phyloP scores from a whole-genome alignment of 92 coral and sea anemone genomes.

The Actinernus sp. region DNA sequence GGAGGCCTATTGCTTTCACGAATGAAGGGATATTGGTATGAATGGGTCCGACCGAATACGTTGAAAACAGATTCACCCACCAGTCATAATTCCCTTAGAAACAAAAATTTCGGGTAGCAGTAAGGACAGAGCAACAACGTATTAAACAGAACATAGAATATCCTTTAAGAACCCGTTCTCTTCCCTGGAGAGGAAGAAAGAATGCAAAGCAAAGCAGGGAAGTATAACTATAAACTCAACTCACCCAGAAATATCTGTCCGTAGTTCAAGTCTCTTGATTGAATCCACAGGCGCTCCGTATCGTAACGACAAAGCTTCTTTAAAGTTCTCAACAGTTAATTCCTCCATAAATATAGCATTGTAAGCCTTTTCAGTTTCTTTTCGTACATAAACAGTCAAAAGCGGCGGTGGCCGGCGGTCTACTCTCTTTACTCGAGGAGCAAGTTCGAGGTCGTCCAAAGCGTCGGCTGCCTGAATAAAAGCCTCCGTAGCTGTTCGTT shows the following conservation, averaged over 20 bases:
- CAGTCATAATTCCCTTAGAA: no score
- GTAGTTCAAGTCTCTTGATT: slow-evolving; percentile 56
- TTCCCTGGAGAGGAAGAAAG: no score
- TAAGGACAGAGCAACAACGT: no score
- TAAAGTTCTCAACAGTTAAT: slow-evolving; percentile 70
- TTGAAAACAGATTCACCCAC: no score
- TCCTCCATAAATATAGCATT: slow-evolving; percentile 89
- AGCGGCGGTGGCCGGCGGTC: slow-evolving; percentile 89
- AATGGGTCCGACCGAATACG: no score
- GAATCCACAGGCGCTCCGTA: slow-evolving; percentile 70
- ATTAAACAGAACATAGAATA: no score
- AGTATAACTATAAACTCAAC: slow-evolving; percentile 13
- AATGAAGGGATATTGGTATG: no score
- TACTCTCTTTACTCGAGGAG: slow-evolving; percentile 78
- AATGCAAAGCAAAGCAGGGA: no score
- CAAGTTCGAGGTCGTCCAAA: slow-evolving; percentile 75
- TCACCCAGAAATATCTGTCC: slow-evolving; percentile 71
- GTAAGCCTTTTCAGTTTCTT: slow-evolving; percentile 87
- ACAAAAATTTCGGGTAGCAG: no score
- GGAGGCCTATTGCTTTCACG: no score
- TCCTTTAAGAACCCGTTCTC: no score
- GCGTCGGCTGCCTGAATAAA: slow-evolving; percentile 82
- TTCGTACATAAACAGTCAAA: slow-evolving; percentile 80
- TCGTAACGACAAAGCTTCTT: slow-evolving; percentile 79
- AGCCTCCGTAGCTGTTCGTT: slow-evolving; percentile 80